Evolutionary conservation across 2,888 invertebrate genomes (phyloP), one percentile per base, ranked within the genome.

Genomic region (Napeogenes sylphis): DNA sequence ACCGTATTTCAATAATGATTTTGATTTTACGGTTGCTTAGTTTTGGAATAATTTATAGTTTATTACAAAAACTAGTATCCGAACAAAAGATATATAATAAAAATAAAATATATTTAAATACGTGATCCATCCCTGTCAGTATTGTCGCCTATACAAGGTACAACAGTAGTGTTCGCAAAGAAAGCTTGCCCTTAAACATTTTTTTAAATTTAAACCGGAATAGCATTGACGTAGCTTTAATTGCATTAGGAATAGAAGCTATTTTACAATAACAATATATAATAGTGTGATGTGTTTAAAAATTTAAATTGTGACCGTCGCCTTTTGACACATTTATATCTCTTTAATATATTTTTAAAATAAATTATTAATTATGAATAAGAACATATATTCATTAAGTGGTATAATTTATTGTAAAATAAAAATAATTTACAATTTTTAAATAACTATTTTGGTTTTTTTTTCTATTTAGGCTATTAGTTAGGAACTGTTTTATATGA

Each of bases 161-260:
- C 84, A 85, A 87, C 81, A 84, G 78, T 78, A 81, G 79, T 79
- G 82, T 80, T 79, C 82, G 83, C 78, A 69, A 90, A 87, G 87
- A 87, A 89, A 87, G 84, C 83, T 77, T 78, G 80, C 87, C 88
- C 85, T 84, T 77, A 80, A 78, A 80, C 75, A 70, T 81, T 82
- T 82, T 82, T 82, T 79, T 73, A 74, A 76, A 77, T 75, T 76
- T 80, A 64, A 63, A 59, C 67, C 70, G 73, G 66, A 30, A 46
- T 38, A 62, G 35, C 55, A 35, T 47, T 4, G 66, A 58, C 65
- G 63, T 74, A 62, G 68, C 74, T 79, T 75, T 74, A 85, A 82
- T 65, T 0, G 0, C 0, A 0, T 59, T 51, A 13, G 35, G 30
- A 30, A 75, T 82, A 86, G 68, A 75, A 71, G 66, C 72, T 63